phyloP scores from a whole-genome alignment of 2,888 invertebrate species.

The Ethmia dodecea region DNA sequence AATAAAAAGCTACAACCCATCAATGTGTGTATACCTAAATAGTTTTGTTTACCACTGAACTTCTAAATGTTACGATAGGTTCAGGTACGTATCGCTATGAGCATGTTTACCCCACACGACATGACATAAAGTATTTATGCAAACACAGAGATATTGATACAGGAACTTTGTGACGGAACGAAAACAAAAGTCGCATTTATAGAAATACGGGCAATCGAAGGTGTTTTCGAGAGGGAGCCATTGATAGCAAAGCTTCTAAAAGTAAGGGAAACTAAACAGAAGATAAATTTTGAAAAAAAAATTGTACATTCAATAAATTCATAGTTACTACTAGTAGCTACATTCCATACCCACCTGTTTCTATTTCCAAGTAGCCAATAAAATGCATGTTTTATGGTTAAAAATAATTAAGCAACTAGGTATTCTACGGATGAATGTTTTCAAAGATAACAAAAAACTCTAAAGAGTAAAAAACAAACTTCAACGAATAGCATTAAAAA shows the following conservation, averaged over 20 bases:
- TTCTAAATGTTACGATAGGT: too few relatives aligned
- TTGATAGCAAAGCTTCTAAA: background rate
- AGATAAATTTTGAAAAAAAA: background rate
- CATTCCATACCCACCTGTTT: background rate
- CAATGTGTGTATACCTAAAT: too few relatives aligned
- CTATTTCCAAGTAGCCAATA: background rate
- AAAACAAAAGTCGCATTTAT: constrained; percentile 13
- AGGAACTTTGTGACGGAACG: constrained; percentile 10
- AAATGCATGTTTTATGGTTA: background rate
- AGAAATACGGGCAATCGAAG: constrained; percentile 7
- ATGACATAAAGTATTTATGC: constrained; percentile 14
- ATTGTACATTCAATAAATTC: background rate
- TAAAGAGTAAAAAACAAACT: too few relatives aligned
- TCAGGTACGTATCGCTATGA: constrained; percentile 3
- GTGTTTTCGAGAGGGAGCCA: too few relatives aligned
- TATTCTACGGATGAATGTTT: too few relatives aligned
- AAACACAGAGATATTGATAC: constrained; percentile 17
- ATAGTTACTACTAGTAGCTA: background rate
- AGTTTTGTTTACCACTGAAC: too few relatives aligned
- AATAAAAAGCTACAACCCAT: too few relatives aligned
- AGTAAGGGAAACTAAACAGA: background rate
- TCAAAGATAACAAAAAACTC: too few relatives aligned
- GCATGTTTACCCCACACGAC: constrained; percentile 14
- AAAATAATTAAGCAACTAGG: too few relatives aligned
- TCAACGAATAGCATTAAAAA: too few relatives aligned